Percentiles rank a stretch among this genome's conserved stretches.
Conservation (phyloP, 1,140 invertebrate genomes). For the Danaus plexippus region DNA sequence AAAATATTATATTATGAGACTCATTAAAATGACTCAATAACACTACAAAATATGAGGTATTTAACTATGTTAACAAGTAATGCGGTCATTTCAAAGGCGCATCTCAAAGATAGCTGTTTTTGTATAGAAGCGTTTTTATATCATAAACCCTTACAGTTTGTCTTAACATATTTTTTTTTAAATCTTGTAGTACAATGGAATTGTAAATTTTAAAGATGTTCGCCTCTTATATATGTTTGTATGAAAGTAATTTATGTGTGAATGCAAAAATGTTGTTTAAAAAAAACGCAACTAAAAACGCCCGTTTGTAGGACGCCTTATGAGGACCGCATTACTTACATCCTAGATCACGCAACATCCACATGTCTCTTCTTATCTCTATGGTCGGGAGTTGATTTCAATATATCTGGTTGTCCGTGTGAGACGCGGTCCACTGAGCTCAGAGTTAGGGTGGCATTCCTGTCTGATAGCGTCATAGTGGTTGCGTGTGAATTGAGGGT, state of each 20-base stretch:
- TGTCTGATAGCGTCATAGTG: slow-evolving; percentile 57
- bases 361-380: slow-evolving; percentile 71
- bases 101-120: no score
- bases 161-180: no score
- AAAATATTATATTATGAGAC: slow-evolving; percentile 24
- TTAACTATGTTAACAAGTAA: not conserved
- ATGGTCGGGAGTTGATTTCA: slow-evolving; percentile 88
- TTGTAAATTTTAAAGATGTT: no score
- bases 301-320: no score
- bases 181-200: no score
- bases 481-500: slow-evolving; percentile 72
- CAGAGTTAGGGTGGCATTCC: slow-evolving; percentile 58
- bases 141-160: no score
- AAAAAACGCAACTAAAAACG: no score
- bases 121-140: no score
- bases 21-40: slow-evolving; percentile 30
- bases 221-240: no score
- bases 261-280: no score
- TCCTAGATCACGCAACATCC: slow-evolving; percentile 64
- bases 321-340: slow-evolving; percentile 5
- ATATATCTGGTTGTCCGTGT: slow-evolving; percentile 81
- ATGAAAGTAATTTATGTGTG: no score
- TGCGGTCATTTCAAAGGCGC: no score
- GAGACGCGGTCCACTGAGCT: slow-evolving; percentile 67
- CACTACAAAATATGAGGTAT: slow-evolving; percentile 66